Conservation (phyloP, 2,113 vertebrate genomes). For the Anolis sagrei region DNA sequence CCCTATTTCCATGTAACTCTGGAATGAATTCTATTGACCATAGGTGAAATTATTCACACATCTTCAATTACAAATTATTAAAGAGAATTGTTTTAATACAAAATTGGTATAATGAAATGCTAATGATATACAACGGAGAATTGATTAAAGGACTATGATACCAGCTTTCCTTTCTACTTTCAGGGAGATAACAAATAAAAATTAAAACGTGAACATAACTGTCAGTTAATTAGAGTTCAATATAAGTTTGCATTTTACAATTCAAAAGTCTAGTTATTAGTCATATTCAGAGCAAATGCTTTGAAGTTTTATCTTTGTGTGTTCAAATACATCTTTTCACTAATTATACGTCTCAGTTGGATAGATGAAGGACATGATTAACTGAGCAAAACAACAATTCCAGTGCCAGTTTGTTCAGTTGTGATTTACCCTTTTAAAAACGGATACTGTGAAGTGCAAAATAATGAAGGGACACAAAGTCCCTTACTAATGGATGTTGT, state of each 20-base stretch:
- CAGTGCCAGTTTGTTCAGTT: conserved; percentile 64
- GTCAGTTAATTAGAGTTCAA: conserved; percentile 52
- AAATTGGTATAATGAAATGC: conserved; percentile 54
- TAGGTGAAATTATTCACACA: conserved; percentile 19
- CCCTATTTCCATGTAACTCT: conserved; percentile 2
- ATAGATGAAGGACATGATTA: conserved; percentile 54
- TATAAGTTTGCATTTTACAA: conserved; percentile 30
- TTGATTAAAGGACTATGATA: conserved; percentile 49
- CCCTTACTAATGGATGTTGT: conserved; percentile 46
- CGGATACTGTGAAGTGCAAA: conserved; percentile 54
- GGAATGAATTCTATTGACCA: conserved; percentile 27
- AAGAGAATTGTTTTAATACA: conserved; percentile 31
- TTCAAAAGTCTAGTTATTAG: conserved; percentile 31
- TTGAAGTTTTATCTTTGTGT: background rate
- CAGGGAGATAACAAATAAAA: conserved; percentile 46
- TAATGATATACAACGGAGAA: conserved; percentile 54
- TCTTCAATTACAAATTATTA: conserved; percentile 55
- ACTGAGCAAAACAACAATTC: conserved; percentile 64
- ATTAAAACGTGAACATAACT: conserved; percentile 25
- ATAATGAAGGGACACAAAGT: conserved; percentile 62
- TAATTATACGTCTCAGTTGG: conserved; percentile 48
- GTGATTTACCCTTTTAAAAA: conserved; percentile 62
- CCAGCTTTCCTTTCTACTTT: conserved; percentile 36
- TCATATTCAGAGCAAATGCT: conserved; percentile 27
- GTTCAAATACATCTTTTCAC: conserved; percentile 36